phyloP scores from a whole-genome alignment of 1,140 invertebrate genomes.

The Aethina tumida region DNA sequence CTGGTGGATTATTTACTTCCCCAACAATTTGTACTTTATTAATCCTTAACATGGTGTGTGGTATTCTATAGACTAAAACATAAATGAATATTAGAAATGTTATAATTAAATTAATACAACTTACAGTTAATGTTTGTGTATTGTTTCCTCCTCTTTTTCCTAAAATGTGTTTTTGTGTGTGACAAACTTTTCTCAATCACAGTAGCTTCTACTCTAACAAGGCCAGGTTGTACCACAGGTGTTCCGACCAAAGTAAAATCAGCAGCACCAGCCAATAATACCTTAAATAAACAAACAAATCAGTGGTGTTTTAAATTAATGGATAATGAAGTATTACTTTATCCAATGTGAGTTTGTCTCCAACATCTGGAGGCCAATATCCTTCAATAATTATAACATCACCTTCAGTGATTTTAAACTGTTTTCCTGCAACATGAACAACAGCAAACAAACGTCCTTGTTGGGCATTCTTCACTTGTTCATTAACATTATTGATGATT shows the following conservation, averaged over 20 bases:
- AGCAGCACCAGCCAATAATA: constrained; percentile 67
- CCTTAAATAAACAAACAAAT: constrained; percentile 32
- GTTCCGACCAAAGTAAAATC: constrained; percentile 80
- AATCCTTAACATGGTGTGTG: constrained; percentile 63
- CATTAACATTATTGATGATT: constrained; percentile 44
- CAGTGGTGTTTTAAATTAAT: constrained; percentile 1
- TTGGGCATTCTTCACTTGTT: constrained; percentile 41
- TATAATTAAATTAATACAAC: constrained; percentile 19
- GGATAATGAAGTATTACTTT: constrained; percentile 49
- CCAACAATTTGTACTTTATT: constrained; percentile 50
- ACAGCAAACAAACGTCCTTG: constrained; percentile 78
- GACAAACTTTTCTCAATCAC: constrained; percentile 85
- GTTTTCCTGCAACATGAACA: constrained; percentile 71
- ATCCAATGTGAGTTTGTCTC: constrained; percentile 74
- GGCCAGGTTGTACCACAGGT: constrained; percentile 64
- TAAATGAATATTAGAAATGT: constrained; percentile 11
- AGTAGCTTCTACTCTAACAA: constrained; percentile 72
- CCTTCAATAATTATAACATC: constrained; percentile 78
- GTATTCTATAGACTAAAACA: constrained; percentile 50
- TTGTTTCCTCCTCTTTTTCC: constrained; percentile 65
- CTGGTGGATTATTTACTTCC: constrained; percentile 29
- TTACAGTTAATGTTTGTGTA: constrained; percentile 65
- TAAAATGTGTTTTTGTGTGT: constrained; percentile 68
- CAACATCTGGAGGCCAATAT: constrained; percentile 72
- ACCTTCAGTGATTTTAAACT: constrained; percentile 78